Conservation (phyloP, 2,888 invertebrate species). For the Autographa pulchrina region DNA sequence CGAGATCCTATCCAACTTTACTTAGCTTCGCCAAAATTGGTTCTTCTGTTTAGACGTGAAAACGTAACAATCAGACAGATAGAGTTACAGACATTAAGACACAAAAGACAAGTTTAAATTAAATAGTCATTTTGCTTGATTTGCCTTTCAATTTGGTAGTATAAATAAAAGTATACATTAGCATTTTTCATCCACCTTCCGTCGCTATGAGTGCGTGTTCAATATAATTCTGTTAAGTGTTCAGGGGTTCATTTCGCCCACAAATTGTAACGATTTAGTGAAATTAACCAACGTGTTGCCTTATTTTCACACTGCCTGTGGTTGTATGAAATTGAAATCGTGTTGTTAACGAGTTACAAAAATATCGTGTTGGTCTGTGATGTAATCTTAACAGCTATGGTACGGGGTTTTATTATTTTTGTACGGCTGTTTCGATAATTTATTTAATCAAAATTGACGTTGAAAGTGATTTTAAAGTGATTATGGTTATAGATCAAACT, state of each 20-base stretch:
- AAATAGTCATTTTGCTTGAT: not conserved
- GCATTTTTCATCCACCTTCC: conserved; percentile 51
- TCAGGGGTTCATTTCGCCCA: conserved; percentile 76
- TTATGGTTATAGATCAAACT: not conserved
- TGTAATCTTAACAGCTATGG: conserved; percentile 57
- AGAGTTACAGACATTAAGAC: too few relatives aligned
- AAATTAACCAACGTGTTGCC: conserved; percentile 75
- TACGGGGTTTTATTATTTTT: conserved; percentile 49
- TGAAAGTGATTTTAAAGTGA: conserved; percentile 18
- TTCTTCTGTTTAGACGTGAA: too few relatives aligned
- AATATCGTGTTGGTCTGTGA: conserved; percentile 62
- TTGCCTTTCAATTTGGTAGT: conserved; percentile 33
- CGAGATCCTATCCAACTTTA: too few relatives aligned
- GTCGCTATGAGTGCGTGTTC: conserved; percentile 73
- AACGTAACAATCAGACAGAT: too few relatives aligned
- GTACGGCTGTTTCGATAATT: conserved; percentile 51
- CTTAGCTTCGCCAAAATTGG: too few relatives aligned
- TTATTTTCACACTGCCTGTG: conserved; percentile 74
- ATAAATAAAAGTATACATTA: conserved; percentile 51
- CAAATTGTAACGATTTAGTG: conserved; percentile 80
- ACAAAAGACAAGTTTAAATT: not conserved
- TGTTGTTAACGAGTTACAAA: conserved; percentile 79
- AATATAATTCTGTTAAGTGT: conserved; percentile 80
- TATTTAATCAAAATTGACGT: conserved; percentile 40
- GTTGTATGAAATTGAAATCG: conserved; percentile 80